Percentiles rank a stretch among this genome's conserved stretches.
These are phyloP conservation scores for Dynastes grantii DNA, from an alignment of 2,888 invertebrate genomes.

Conservation along the genomic window DNA sequence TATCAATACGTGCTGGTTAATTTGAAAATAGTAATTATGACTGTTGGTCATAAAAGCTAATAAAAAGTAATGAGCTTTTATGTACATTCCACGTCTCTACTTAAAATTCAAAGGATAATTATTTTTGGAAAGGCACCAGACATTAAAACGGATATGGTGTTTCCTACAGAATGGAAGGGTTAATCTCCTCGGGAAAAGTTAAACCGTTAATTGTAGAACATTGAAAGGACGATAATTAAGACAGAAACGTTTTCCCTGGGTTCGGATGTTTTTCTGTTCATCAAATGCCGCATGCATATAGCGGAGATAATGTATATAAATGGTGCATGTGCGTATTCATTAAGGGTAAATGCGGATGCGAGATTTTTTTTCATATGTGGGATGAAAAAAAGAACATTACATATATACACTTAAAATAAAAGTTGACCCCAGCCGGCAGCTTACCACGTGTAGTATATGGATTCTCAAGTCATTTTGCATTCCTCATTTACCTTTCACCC, in stretches of 20 bases:
- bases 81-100: neutral
- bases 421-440: conserved; percentile 32
- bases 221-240: conserved; percentile 45
- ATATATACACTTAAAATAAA: conserved; percentile 42
- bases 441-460: conserved; percentile 42
- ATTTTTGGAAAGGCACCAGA: conserved; percentile 29
- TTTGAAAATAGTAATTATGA: no score
- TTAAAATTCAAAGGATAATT: conserved; percentile 38
- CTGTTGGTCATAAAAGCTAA: no score
- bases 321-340: conserved; percentile 39
- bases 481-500: conserved; percentile 51
- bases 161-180: conserved; percentile 27
- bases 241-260: conserved; percentile 39
- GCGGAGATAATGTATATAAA: conserved; percentile 6
- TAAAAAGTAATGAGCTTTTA: no score
- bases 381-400: conserved; percentile 35
- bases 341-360: conserved; percentile 39
- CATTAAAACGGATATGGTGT: conserved; percentile 33
- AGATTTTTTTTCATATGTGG: conserved; percentile 29
- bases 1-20: no score
- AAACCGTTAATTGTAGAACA: conserved; percentile 46
- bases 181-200: conserved; percentile 41
- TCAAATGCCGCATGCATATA: neutral
- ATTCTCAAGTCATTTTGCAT: conserved; percentile 52
- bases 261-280: conserved; percentile 1